Base-by-base conservation (phyloP, 2,888 invertebrate genomes). In the Drosophila falleni region DNA sequence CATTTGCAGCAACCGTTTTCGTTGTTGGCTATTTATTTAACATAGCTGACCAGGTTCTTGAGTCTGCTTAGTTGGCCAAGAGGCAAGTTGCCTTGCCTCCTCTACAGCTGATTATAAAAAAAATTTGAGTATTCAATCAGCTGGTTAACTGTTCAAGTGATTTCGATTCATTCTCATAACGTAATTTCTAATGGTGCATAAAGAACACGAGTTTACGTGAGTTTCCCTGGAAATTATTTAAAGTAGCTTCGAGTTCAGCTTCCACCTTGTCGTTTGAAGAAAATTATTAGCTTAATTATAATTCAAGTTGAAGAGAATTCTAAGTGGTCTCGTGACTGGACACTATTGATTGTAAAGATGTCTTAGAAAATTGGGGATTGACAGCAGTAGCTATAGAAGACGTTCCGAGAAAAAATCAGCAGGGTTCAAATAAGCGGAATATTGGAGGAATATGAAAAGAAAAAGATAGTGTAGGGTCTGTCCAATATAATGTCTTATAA, bases 11-110 rank as follows among this genome's bases (percentile, higher is more conserved):
- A 58, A 16, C 15, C 16, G 44, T 54, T 58, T 55, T 71, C 77
- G 70, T 59, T 49, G 62, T 50, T 68, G 71, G 74, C 76, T 83
- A 86, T 82, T 82, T 82, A 82, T 83, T 83, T 80, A 69, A 63
- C 60, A 5, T 13, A 71, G 64, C 64, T 64, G 75, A 68, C 78
- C 78, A 69, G 67, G 56, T 33, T 33, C 19, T 16, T 16, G 13
- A 9, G 49, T 31, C 31, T 16, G 16, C 5, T 35, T 60, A 37
- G 47, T 56, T 68, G 69, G 44, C 54, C 68, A 63, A 63, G 53
- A 64, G 59, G 23, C 53, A 63, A 63, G 53, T 70, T 66, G 29
- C 53, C 31, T 51, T 33, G 35, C 9, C 51, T 51, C 29, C 15
- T 9, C 47, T 15, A 55, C 61, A 61, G 55, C 55, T 61, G 54